These are phyloP conservation scores for Ectemnius cavifrons DNA, from an alignment of 2,888 invertebrate genomes.

Conservation along the genomic window DNA sequence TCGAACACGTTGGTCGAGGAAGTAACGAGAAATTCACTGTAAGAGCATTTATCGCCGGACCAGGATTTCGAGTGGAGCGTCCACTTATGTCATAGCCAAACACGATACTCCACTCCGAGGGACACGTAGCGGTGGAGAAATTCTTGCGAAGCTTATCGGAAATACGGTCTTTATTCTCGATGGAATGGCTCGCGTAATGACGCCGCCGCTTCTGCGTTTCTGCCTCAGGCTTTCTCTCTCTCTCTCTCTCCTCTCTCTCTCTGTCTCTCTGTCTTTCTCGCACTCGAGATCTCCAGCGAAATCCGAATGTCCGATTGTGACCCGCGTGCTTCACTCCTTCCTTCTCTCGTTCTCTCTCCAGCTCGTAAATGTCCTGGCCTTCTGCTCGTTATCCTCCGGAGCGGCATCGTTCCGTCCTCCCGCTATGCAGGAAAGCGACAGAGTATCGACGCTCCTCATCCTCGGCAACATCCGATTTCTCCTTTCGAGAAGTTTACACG, in stretches of 20 bases:
- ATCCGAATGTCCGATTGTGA: conserved; percentile 4
- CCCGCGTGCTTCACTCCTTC: background rate
- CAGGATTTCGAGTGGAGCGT: background rate
- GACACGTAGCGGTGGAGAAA: background rate
- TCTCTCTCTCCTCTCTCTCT: too few relatives aligned
- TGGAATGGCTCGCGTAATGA: conserved; percentile 4
- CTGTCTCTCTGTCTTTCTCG: too few relatives aligned
- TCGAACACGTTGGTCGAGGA: too few relatives aligned
- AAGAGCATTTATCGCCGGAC: conserved; percentile 1
- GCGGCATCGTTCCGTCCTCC: background rate
- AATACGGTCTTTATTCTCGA: conserved; percentile 2
- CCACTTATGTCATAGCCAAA: conserved; percentile 7
- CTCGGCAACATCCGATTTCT: background rate
- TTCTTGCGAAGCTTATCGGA: conserved; percentile 1
- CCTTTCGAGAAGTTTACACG: too few relatives aligned
- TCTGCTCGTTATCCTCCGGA: background rate
- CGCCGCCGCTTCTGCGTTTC: background rate
- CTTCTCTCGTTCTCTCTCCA: background rate
- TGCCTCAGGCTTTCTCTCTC: too few relatives aligned
- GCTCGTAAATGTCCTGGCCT: background rate
- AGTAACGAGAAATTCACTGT: background rate
- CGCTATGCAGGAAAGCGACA: background rate
- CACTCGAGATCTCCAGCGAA: background rate
- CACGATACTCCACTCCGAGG: conserved; percentile 1
- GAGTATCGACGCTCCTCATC: background rate